Conservation (phyloP, 2,113 vertebrate genomes). For the Myiagra hebetior region DNA sequence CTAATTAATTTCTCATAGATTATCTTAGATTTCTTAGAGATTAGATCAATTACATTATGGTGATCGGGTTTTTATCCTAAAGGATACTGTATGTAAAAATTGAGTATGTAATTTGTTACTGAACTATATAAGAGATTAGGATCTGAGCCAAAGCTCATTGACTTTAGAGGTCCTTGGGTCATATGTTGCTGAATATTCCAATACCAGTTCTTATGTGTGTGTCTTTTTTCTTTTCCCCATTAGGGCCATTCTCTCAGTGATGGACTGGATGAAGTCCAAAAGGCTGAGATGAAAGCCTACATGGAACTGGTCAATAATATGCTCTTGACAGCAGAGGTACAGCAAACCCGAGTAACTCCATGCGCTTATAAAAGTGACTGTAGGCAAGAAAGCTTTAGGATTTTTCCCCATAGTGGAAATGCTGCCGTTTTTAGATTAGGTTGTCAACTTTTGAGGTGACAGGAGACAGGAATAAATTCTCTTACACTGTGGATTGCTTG, state of each 20-base stretch:
- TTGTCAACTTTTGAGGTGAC: background rate
- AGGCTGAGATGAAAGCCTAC: slow-evolving; percentile 98
- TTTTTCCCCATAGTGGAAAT: slow-evolving; percentile 21
- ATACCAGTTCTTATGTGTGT: background rate
- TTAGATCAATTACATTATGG: background rate
- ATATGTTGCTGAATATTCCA: background rate
- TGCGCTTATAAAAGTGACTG: background rate
- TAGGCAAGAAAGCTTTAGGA: background rate
- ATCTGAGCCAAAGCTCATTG: background rate
- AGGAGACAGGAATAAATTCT: background rate
- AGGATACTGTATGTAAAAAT: background rate
- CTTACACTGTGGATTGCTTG: background rate
- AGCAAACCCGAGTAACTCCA: slow-evolving; percentile 2
- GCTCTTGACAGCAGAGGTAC: slow-evolving; percentile 94
- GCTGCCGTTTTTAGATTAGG: background rate
- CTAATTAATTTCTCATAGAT: background rate
- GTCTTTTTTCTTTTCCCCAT: background rate
- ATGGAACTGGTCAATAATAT: slow-evolving; percentile 94
- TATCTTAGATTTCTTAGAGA: background rate
- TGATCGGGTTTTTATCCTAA: background rate
- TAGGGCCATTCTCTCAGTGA: slow-evolving; percentile 96
- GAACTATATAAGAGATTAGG: background rate
- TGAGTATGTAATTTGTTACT: background rate
- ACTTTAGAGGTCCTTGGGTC: background rate
- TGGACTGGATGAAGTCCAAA: slow-evolving; percentile 90